Evolutionary conservation across 2,888 invertebrate species (phyloP), one percentile per base, ranked within the genome.

Genomic region (Eretmocerus hayati): DNA sequence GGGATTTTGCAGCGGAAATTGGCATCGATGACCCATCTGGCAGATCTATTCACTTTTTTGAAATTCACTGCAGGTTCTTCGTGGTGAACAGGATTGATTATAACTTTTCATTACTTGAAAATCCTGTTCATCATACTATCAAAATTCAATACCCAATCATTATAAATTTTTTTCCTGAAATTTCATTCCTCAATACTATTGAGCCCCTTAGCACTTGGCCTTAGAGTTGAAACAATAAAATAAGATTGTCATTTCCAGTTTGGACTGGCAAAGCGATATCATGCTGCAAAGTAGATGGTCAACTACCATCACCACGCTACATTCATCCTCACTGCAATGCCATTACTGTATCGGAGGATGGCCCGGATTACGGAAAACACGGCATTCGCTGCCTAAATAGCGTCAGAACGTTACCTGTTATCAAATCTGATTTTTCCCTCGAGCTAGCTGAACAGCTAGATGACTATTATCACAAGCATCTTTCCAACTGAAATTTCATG

Each of bases 291-390:
- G 65, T 68, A 5, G 74, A 81, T 13, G 83, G 83, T 2, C 73
- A 71, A 43, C 69, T 72, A 13, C 69, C 86, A 33, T 69, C 77
- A 5, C 89, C 89, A 0, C 78, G 88, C 36, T 77, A 84, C 67
- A 60, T 78, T 26, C 87, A 88, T 70, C 84, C 87, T 0, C 81
- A 84, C 56, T 91, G 91, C 64, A 78, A 82, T 64, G 82, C 86
- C 0, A 83, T 91, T 53, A 62, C 75, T 2, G 77, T 85, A 52
- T 77, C 82, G 1, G 63, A 71, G 4, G 69, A 79, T 9, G 87
- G 89, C 69, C 73, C 78, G 0, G 76, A 80, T 66, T 87, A 80
- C 65, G 75, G 79, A 31, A 63, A 75, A 23, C 73, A 79, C 53
- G 76, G 75, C 39, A 73, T 82, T 45, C 77, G 77, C 15, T 91